Evolutionary conservation across 2,888 invertebrate genomes (phyloP), one percentile per base, ranked within the genome.

Genomic region (Ectemnius cavifrons): DNA sequence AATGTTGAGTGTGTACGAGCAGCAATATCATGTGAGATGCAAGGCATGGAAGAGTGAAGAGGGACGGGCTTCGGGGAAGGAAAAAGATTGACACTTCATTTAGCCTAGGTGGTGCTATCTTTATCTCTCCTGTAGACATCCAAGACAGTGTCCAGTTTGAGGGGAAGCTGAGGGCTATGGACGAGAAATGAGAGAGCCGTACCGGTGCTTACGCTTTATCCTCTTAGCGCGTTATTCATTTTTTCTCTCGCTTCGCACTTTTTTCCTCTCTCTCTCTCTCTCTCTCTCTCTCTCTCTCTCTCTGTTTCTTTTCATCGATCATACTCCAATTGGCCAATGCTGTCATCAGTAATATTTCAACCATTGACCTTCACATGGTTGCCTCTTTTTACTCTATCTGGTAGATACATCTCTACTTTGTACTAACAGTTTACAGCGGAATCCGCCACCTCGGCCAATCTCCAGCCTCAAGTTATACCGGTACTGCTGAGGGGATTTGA

Each of bases 241-340:
- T 60, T n/a, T 60, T 60, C 11, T 20, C 37, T 16, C 28, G 18
- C 47, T 49, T 57, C 3, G 16, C 14, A 45, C 57, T 20, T 14
- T 37, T 6, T 45, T 46, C 20, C 37, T 13, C 57, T 46, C 37
- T 56, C 3, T 14, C 13, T 27, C 6, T 37, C 14, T 28, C 16
- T 14, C 4, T 58, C 14, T 6, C 47, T 70, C 49, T 65, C 6
- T 37, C 14, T 28, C 16, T 14, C 4, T 58, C 14, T 6, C 47
- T 70, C 49, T 65, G n/a, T 45, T 18, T 71, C 46, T 61, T 58
- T 58, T 60, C 46, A 62, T 67, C 56, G 47, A 4, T 49, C 47
- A 47, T 47, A 14, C 14, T 47, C 14, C 47, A 2, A 8, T 20
- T 20, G 20, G 20, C 20, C 20, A 2, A 37, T 37, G 5, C 28